Conservation (phyloP, 53 echinoderm and acorn worm genomes). For the Patiria pectinifera region DNA sequence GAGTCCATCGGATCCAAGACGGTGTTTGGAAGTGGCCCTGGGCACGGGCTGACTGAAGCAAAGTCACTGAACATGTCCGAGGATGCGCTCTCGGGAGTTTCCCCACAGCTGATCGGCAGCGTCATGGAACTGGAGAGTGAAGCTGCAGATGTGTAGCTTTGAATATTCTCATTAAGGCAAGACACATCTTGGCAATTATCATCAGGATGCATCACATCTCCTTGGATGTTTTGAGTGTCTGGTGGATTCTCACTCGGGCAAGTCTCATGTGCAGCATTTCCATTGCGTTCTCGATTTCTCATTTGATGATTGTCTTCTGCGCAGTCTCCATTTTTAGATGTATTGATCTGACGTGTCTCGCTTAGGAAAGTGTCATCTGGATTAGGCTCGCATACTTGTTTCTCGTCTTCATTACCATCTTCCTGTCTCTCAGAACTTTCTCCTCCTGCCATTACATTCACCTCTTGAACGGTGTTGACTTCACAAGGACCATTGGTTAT, state of each 20-base stretch:
- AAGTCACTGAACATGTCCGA: conserved; percentile 1
- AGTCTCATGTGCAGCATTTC: neutral
- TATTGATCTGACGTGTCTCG: too few species aligned
- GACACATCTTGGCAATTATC: neutral
- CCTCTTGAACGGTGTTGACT: neutral
- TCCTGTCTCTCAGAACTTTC: neutral
- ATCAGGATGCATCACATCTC: too few species aligned
- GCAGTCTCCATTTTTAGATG: too few species aligned
- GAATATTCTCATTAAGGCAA: conserved; percentile 9
- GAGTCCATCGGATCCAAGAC: neutral
- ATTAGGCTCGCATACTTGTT: neutral
- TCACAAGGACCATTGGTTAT: neutral
- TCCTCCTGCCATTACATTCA: neutral
- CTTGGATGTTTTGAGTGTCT: neutral
- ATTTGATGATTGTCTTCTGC: too few species aligned
- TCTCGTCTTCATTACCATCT: neutral
- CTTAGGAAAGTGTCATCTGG: neutral
- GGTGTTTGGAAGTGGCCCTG: neutral
- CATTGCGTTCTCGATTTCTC: neutral
- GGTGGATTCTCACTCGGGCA: neutral
- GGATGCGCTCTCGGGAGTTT: neutral
- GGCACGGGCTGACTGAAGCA: neutral
- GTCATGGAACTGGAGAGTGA: neutral
- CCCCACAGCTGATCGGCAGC: conserved; percentile 13
- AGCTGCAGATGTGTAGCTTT: neutral